phyloP scores from a whole-genome alignment of 2,113 vertebrate genomes.

The Alligator mississippiensis region DNA sequence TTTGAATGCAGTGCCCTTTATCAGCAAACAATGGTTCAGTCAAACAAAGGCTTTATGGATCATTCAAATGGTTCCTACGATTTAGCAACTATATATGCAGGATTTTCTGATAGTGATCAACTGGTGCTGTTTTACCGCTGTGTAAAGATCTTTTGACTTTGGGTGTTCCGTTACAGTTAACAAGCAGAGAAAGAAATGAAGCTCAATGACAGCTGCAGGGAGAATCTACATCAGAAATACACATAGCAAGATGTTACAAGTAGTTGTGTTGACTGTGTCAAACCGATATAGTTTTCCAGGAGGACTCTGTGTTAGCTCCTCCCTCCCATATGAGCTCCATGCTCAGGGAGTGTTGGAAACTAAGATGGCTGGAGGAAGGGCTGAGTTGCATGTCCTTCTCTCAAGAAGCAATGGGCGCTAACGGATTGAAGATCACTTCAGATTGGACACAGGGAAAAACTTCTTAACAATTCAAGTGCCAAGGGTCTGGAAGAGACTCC shows the following conservation, averaged over 20 bases:
- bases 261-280: background rate
- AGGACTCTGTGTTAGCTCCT: background rate
- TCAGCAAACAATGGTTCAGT: fast-evolving
- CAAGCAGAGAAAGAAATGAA: background rate
- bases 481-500: too few species aligned
- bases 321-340: background rate
- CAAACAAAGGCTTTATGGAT: background rate
- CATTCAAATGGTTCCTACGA: background rate
- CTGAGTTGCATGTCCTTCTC: background rate
- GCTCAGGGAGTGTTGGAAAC: background rate
- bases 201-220: background rate
- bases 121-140: background rate
- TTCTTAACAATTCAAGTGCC: too few species aligned
- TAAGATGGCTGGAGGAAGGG: background rate
- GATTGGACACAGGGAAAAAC: too few species aligned
- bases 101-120: background rate
- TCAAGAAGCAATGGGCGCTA: background rate
- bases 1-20: fast-evolving
- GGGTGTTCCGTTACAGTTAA: background rate
- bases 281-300: too few species aligned
- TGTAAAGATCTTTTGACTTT: background rate
- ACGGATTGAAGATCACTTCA: too few species aligned
- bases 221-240: background rate
- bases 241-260: background rate
- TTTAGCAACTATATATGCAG: background rate